Conservation (phyloP, 1,140 invertebrate genomes). For the Propsilocerus akamusi region DNA sequence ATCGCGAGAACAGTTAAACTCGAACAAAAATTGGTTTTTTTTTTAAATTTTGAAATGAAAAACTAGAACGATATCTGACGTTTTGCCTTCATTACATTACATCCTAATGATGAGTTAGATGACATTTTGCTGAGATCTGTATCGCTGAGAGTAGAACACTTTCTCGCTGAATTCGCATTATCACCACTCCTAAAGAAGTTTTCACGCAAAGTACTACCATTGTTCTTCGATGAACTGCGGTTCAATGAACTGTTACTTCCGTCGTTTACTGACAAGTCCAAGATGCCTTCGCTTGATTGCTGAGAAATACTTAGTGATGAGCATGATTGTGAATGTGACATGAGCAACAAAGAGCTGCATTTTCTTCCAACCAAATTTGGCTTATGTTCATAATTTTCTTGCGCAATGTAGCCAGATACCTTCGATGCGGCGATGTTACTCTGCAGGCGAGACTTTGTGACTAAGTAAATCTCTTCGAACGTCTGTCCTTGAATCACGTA, state of each 20-base stretch:
- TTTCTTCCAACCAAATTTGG: slow-evolving; percentile 8
- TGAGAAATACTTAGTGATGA: slow-evolving; percentile 6
- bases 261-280: slow-evolving; percentile 19
- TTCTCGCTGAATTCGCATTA: slow-evolving; percentile 13
- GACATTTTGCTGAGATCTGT: slow-evolving; percentile 6
- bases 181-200: slow-evolving; percentile 18
- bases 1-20: too few species aligned
- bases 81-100: slow-evolving; percentile 15
- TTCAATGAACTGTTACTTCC: slow-evolving; percentile 12
- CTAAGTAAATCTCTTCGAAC: slow-evolving; percentile 26
- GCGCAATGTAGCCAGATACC: slow-evolving; percentile 21
- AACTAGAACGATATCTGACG: slow-evolving; percentile 17
- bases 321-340: slow-evolving; percentile 13
- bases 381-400: slow-evolving; percentile 18
- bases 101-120: background rate
- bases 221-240: slow-evolving; percentile 18
- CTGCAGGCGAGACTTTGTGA: slow-evolving; percentile 18
- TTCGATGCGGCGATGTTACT: slow-evolving; percentile 13
- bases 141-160: slow-evolving; percentile 10
- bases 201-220: slow-evolving; percentile 13
- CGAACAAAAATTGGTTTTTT: too few species aligned
- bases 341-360: slow-evolving; percentile 8
- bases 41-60: too few species aligned
- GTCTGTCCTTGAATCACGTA: slow-evolving; percentile 31
- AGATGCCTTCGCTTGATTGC: slow-evolving; percentile 10